phyloP scores from a whole-genome alignment of 2,113 vertebrate genomes.

The Rhea americana region DNA sequence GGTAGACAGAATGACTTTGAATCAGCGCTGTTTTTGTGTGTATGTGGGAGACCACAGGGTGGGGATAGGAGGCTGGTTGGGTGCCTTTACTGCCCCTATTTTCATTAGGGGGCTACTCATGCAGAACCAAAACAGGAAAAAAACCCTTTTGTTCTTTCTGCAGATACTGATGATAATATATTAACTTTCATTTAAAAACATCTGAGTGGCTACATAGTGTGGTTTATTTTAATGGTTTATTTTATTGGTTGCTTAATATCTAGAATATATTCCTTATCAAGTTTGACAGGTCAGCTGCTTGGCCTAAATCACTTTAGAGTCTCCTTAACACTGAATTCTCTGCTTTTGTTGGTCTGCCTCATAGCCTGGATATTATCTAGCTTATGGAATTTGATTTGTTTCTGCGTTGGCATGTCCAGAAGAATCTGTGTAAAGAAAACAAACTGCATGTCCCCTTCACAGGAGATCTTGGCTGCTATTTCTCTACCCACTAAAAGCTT shows the following conservation, averaged over 20 bases:
- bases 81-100: background rate
- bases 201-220: background rate
- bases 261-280: constrained; percentile 1
- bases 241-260: background rate
- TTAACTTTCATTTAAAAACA: background rate
- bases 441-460: constrained; percentile 45
- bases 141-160: background rate
- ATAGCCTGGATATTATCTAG: constrained; percentile 9
- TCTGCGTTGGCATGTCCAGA: constrained; percentile 44
- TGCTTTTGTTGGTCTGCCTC: constrained; percentile 24
- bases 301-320: background rate
- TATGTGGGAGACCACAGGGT: background rate
- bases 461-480: constrained; percentile 56
- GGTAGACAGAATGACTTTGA: background rate
- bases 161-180: background rate
- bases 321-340: background rate
- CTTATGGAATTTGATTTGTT: constrained; percentile 36
- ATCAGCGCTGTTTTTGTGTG: background rate
- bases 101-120: background rate
- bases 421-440: constrained; percentile 34
- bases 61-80: background rate
- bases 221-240: constrained; percentile 19
- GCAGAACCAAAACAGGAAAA: background rate
- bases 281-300: constrained; percentile 18
- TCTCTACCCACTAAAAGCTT: constrained; percentile 66